These are phyloP conservation scores for Habropoda laboriosa DNA, from an alignment of 1,140 invertebrate genomes.

Conservation along the genomic window DNA sequence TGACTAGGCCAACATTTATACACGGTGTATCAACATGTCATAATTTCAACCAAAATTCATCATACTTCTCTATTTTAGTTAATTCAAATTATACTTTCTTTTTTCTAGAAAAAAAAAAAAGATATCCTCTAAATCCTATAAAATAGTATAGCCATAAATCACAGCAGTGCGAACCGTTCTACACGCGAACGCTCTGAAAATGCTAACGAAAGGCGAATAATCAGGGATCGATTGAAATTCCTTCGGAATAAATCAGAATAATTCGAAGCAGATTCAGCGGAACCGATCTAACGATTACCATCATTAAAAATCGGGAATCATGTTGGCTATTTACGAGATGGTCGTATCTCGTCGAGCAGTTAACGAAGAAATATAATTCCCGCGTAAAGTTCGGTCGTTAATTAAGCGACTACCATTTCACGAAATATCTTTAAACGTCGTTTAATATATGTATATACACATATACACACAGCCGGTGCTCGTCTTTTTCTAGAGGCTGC, in stretches of 20 bases:
- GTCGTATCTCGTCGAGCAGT: neutral
- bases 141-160: conserved; percentile 6
- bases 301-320: neutral
- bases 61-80: too few species aligned
- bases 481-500: neutral
- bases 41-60: too few species aligned
- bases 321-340: neutral
- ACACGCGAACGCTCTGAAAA: neutral
- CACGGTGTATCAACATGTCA: neutral
- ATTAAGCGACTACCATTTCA: conserved; percentile 22
- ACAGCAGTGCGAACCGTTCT: neutral
- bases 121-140: too few species aligned
- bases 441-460: conserved; percentile 22
- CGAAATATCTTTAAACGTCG: conserved; percentile 14
- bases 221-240: too few species aligned
- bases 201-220: conserved; percentile 18
- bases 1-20: neutral
- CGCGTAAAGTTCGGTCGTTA: conserved; percentile 16
- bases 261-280: neutral
- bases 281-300: neutral
- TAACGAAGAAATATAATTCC: conserved; percentile 26
- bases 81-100: too few species aligned
- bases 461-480: too few species aligned
- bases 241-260: neutral
- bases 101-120: too few species aligned